A percentile compares a stretch with the other conserved stretches of the same genome.
Conservation (phyloP, 2,888 invertebrate species). For the Acleris emargana region DNA sequence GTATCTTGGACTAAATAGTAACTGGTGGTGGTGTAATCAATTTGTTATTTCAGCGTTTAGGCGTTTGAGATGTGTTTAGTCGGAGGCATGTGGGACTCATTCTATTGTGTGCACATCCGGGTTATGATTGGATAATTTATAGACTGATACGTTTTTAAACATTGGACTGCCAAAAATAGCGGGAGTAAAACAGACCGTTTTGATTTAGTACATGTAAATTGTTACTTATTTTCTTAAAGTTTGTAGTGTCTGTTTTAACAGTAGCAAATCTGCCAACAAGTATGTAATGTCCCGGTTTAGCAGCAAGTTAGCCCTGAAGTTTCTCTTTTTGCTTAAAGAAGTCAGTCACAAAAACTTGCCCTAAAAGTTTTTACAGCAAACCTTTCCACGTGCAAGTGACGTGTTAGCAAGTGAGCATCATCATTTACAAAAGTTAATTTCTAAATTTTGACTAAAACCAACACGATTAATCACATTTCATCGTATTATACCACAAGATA, state of each 20-base stretch:
- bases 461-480: conserved; percentile 16
- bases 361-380: too few species aligned
- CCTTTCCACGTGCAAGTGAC: too few species aligned
- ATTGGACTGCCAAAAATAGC: conserved; percentile 17
- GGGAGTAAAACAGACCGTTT: neutral
- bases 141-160: conserved; percentile 45
- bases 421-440: neutral
- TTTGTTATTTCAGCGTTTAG: conserved; percentile 82
- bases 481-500: conserved; percentile 6
- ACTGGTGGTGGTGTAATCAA: conserved; percentile 77
- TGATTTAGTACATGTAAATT: too few species aligned
- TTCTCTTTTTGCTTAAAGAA: too few species aligned
- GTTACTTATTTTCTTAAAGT: too few species aligned
- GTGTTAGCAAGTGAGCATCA: too few species aligned
- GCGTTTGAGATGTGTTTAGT: conserved; percentile 77
- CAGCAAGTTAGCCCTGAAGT: neutral
- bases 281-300: neutral
- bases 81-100: conserved; percentile 82
- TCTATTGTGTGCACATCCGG: conserved; percentile 80
- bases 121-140: conserved; percentile 72
- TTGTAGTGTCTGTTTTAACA: too few species aligned
- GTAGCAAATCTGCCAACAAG: neutral
- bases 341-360: too few species aligned
- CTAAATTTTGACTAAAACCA: conserved; percentile 4
- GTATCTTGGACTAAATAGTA: conserved; percentile 55